Conservation (phyloP, 2,797 vertebrate species). For the Pelochelys cantorii region DNA sequence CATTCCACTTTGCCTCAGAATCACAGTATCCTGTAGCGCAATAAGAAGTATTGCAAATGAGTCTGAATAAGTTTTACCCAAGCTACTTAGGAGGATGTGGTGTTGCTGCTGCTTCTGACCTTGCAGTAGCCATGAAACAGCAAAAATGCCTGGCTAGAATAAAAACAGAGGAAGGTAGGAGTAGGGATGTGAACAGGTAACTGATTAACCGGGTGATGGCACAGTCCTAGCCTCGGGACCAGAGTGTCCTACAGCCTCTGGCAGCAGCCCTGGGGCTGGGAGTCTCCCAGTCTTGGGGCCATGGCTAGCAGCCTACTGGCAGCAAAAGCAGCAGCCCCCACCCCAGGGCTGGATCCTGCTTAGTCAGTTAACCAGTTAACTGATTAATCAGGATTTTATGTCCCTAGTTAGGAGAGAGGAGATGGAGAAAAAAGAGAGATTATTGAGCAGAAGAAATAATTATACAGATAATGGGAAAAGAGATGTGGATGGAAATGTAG, state of each 20-base stretch:
- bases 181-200: no score
- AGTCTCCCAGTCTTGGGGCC: no score
- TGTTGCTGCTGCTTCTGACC: slow-evolving; percentile 32
- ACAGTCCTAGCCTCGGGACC: no score
- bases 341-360: no score
- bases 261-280: no score
- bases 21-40: slow-evolving; percentile 61
- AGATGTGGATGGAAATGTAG: neutral
- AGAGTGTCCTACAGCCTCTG: no score
- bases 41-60: slow-evolving; percentile 62
- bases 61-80: slow-evolving; percentile 49
- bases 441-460: neutral
- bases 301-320: no score
- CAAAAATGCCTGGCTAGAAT: neutral
- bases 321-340: no score
- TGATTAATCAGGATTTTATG: no score
- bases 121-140: slow-evolving; percentile 49
- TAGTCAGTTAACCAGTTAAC: no score
- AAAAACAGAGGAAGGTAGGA: slow-evolving; percentile 5
- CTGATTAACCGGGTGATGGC: no score
- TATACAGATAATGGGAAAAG: neutral
- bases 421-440: neutral
- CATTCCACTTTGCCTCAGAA: slow-evolving; percentile 53
- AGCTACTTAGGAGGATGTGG: slow-evolving; percentile 16
- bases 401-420: neutral